Percentiles rank a stretch among this genome's conserved stretches.
These are phyloP conservation scores for Podilymbus podiceps DNA, from an alignment of 2,113 vertebrate species.

Conservation along the genomic window DNA sequence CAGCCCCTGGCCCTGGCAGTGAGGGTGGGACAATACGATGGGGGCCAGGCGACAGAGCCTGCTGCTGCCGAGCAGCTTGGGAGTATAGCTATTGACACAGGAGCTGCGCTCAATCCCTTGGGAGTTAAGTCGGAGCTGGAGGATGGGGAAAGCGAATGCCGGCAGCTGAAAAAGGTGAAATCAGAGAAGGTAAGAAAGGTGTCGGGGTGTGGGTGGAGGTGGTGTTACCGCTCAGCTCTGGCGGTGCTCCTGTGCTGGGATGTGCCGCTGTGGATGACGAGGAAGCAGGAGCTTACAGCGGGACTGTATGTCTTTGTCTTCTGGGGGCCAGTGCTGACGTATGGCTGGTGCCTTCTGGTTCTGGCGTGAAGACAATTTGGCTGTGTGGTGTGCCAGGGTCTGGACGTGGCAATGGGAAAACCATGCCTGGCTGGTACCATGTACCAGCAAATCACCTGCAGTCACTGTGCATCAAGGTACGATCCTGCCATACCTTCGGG, in stretches of 20 bases:
- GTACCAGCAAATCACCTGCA: not conserved
- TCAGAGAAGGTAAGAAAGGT: constrained; percentile 90
- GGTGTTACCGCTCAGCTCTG: rapidly evolving
- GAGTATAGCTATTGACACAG: constrained; percentile 93
- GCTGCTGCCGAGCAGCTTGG: constrained; percentile 89
- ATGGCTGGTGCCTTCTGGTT: not conserved
- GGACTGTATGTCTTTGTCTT: rapidly evolving
- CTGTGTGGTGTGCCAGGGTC: rapidly evolving
- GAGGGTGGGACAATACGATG: constrained; percentile 88
- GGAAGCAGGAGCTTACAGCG: rapidly evolving
- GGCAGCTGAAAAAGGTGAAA: constrained; percentile 94
- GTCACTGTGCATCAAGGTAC: not conserved
- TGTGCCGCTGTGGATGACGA: rapidly evolving
- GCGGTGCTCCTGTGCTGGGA: rapidly evolving
- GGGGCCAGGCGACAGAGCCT: constrained; percentile 82
- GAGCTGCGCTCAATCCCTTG: constrained; percentile 89
- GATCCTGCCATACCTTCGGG: not conserved
- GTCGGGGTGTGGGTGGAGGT: not conserved
- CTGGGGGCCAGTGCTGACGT: not conserved
- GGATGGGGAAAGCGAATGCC: constrained; percentile 92
- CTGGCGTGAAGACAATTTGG: rapidly evolving
- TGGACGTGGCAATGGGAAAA: rapidly evolving
- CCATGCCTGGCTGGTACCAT: rapidly evolving
- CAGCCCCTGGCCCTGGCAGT: constrained; percentile 85
- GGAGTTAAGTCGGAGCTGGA: constrained; percentile 91